phyloP scores from a whole-genome alignment of 1,140 invertebrate genomes.

The Pseudomyrmex pallidus region DNA sequence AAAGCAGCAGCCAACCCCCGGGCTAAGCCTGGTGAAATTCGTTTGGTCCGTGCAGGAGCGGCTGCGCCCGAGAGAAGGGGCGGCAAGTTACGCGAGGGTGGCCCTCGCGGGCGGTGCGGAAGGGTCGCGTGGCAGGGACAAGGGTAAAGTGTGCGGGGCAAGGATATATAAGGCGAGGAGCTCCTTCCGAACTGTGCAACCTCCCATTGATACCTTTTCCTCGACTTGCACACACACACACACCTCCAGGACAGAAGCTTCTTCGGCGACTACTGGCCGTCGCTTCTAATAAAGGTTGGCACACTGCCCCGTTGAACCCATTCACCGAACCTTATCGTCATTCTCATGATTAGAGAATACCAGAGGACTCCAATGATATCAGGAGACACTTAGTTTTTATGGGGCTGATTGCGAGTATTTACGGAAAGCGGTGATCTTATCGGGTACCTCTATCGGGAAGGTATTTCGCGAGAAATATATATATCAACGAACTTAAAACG shows the following conservation, averaged over 20 bases:
- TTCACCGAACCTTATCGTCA: slow-evolving; percentile 31
- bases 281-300: slow-evolving; percentile 83
- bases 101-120: slow-evolving; percentile 11
- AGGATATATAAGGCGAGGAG: slow-evolving; percentile 33
- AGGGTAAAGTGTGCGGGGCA: slow-evolving; percentile 7
- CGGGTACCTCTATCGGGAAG: neutral
- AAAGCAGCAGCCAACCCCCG: slow-evolving; percentile 73
- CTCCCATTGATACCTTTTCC: slow-evolving; percentile 70
- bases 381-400: slow-evolving; percentile 32
- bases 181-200: slow-evolving; percentile 63
- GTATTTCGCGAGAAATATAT: neutral
- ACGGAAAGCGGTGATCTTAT: neutral
- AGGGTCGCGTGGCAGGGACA: slow-evolving; percentile 15
- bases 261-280: slow-evolving; percentile 59
- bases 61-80: slow-evolving; percentile 66
- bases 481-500: neutral
- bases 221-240: slow-evolving; percentile 13
- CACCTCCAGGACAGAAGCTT: neutral
- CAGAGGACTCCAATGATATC: neutral
- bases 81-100: slow-evolving; percentile 42
- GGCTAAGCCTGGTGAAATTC: slow-evolving; percentile 76
- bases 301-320: slow-evolving; percentile 76
- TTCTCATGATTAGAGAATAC: slow-evolving; percentile 25
- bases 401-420: neutral
- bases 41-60: slow-evolving; percentile 70